Percentiles rank a stretch among this genome's conserved stretches.
Evolutionary conservation across 2,888 invertebrate species (phyloP).

Genomic region (Parnassius apollo): DNA sequence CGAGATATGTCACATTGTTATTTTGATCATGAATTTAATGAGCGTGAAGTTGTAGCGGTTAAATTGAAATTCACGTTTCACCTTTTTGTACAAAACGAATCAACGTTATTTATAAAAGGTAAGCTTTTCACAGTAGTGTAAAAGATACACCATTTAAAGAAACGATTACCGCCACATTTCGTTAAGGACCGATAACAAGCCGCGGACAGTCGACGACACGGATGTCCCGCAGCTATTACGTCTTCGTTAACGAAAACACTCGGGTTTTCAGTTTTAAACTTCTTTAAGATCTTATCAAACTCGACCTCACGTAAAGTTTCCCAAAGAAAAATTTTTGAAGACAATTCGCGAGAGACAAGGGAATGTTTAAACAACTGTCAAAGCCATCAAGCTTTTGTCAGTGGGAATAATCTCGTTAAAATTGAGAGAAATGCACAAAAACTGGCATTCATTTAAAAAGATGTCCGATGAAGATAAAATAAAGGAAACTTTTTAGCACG

Average conservation of each 20-base stretch:
- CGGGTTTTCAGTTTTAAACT: slow-evolving; percentile 24
- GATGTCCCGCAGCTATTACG: slow-evolving; percentile 29
- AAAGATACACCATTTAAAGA: slow-evolving; percentile 6
- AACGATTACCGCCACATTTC: slow-evolving; percentile 37
- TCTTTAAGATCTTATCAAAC: slow-evolving; percentile 39
- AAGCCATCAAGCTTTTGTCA: slow-evolving; percentile 58
- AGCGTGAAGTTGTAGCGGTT: background rate
- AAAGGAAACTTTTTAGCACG: slow-evolving; percentile 48
- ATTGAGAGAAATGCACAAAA: slow-evolving; percentile 62
- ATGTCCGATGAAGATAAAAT: slow-evolving; percentile 59
- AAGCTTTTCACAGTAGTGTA: slow-evolving; percentile 13
- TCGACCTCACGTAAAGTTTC: slow-evolving; percentile 44
- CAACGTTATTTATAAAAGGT: slow-evolving; percentile 5
- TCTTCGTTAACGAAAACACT: slow-evolving; percentile 28
- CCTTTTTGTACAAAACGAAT: slow-evolving; percentile 25
- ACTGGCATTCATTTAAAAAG: slow-evolving; percentile 64
- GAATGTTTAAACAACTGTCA: slow-evolving; percentile 67
- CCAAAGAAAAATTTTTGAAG: slow-evolving; percentile 34
- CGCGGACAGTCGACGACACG: slow-evolving; percentile 35
- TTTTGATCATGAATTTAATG: slow-evolving; percentile 45
- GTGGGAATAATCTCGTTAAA: slow-evolving; percentile 59
- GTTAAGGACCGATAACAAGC: slow-evolving; percentile 57
- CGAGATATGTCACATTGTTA: background rate
- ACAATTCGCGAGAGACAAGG: slow-evolving; percentile 47
- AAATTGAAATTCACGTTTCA: slow-evolving; percentile 43